Base-by-base conservation (phyloP, 2,797 vertebrate genomes). In the Chrosomus eos region DNA sequence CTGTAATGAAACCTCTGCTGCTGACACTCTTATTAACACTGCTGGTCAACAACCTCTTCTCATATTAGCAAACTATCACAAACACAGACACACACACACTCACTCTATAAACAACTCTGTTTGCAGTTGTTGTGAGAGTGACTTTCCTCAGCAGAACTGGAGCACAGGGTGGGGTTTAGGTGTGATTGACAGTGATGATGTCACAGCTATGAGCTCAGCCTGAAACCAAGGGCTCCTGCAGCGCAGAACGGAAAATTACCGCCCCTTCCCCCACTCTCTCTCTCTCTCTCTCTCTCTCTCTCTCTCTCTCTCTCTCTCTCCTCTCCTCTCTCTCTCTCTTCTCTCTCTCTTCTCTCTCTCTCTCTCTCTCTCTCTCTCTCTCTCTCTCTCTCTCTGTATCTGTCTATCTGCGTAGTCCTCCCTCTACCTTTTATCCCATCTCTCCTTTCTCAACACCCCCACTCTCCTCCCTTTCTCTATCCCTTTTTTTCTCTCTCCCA, bases 191-290 rank as follows among this genome's bases (percentile, higher is more conserved):
- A 93, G 45, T 67, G 86, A 89, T 85, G 79, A 86, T 89, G 82
- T 88, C 80, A 86, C 85, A 89, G 88, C 33, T 80, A 76, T 88
- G 89, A 64, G 88, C 91, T 93, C 91, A 93, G 87, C 92, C 62
- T 85, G 78, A 91, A 92, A 84, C 91, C 72, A 88, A 92, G 80
- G 92, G 89, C 92, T 90, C 87, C 90, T 91, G 86, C 90, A 93
- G 92, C 88, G 71, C 89, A 88, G 83, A 93, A 92, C 89, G 94
- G 95, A 95, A 95, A 96, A 95, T 92, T 94, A 96, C 94, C 88
- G 86, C 86, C 92, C 93, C 94, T 90, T 93, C 94, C 94, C 94
- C 93, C 93, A 83, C 36, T 21, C 38, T 55, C 66, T 28, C 75
- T 53, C 78, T 55, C 79, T 55, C 36, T 16, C 64, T 70, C 53